These are phyloP conservation scores for Volucella bombylans DNA, from an alignment of 2,888 invertebrate genomes.

Conservation along the genomic window DNA sequence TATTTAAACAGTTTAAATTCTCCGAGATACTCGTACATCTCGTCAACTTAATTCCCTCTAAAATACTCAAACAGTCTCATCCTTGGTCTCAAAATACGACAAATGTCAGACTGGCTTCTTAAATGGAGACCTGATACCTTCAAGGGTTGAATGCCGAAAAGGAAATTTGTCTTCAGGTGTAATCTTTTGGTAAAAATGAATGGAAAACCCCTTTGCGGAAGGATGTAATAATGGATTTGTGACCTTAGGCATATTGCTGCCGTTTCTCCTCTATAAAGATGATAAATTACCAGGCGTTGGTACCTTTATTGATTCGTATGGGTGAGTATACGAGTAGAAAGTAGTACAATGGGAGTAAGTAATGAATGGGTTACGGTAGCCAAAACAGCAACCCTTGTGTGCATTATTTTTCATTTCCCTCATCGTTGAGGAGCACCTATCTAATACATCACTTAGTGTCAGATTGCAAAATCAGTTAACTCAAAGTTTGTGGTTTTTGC, in stretches of 20 bases:
- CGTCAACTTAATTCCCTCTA: slow-evolving; percentile 11
- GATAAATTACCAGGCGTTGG: slow-evolving; percentile 65
- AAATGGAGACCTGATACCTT: slow-evolving; percentile 64
- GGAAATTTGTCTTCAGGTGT: slow-evolving; percentile 72
- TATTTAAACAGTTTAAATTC: slow-evolving; percentile 6
- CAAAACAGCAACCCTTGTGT: slow-evolving; percentile 4
- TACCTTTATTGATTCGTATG: slow-evolving; percentile 63
- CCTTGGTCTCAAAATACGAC: slow-evolving; percentile 14
- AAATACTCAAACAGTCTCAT: slow-evolving; percentile 26
- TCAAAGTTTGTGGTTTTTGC: slow-evolving; percentile 52
- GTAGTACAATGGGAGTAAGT: neutral
- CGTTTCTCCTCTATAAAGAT: slow-evolving; percentile 64
- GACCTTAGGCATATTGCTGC: slow-evolving; percentile 72
- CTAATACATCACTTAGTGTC: slow-evolving; percentile 73
- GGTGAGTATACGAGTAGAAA: neutral
- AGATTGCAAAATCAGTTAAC: slow-evolving; percentile 71
- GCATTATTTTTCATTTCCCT: slow-evolving; percentile 35
- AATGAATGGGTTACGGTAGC: slow-evolving; percentile 28
- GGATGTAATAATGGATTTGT: slow-evolving; percentile 73
- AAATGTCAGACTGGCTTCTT: slow-evolving; percentile 40
- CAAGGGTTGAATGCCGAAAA: slow-evolving; percentile 47
- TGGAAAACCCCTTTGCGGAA: slow-evolving; percentile 61
- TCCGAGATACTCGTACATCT: neutral
- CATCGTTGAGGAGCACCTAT: slow-evolving; percentile 22
- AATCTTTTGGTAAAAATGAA: slow-evolving; percentile 69